phyloP scores from a whole-genome alignment of 2,113 vertebrate species.

The human (Homo sapiens) region DNA sequence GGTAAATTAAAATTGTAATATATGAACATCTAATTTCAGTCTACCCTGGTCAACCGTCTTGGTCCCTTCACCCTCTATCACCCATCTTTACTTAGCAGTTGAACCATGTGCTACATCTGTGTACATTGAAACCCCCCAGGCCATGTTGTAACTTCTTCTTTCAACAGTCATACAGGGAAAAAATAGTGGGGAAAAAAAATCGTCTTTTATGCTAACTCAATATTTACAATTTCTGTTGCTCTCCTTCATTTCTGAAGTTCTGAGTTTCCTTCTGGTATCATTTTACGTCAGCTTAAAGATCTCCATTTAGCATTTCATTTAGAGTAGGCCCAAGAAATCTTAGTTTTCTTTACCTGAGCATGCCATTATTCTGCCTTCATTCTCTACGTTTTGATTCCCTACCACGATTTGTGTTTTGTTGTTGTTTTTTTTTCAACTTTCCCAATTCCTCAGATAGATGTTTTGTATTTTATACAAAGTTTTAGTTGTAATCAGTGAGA shows the following conservation, averaged over 20 bases:
- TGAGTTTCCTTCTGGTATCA: background rate
- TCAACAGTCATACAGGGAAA: background rate
- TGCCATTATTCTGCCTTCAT: background rate
- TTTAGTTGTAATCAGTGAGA: background rate
- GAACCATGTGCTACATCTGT: background rate
- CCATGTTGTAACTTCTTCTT: background rate
- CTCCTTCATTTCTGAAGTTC: background rate
- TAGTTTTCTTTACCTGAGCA: background rate
- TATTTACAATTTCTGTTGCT: background rate
- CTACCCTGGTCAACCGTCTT: background rate
- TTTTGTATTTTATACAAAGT: background rate
- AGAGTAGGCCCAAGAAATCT: background rate
- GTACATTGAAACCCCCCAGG: background rate
- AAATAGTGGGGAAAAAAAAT: background rate
- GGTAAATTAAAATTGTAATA: background rate
- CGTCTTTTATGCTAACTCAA: too few relatives aligned
- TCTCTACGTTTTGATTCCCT: background rate
- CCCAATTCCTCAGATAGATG: background rate
- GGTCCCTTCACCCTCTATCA: too few relatives aligned
- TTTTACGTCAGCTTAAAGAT: background rate
- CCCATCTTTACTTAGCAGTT: background rate
- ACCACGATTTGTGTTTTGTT: background rate
- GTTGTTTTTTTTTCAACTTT: background rate
- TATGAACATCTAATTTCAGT: background rate
- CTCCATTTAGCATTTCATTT: background rate